Evolutionary conservation across 2,797 vertebrate species (phyloP).

Genomic region (Etheostoma perlongum): DNA sequence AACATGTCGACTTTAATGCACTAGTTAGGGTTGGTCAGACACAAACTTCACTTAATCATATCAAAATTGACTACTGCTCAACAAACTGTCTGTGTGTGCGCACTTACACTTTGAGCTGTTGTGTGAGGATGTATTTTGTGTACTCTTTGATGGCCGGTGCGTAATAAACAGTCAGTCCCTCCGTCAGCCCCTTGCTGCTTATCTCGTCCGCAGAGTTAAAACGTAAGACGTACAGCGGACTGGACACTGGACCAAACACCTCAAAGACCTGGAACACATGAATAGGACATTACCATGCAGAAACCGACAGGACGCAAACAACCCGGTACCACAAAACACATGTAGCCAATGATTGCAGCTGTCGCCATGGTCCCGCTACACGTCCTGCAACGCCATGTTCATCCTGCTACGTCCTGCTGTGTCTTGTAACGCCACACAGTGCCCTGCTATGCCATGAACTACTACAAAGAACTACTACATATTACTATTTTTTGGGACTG

Average conservation of each 20-base stretch:
- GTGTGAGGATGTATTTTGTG: conserved; percentile 92
- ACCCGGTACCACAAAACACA: too few relatives aligned
- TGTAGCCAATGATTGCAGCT: too few relatives aligned
- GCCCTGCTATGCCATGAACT: too few relatives aligned
- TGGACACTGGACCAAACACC: conserved; percentile 93
- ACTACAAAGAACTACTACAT: too few relatives aligned
- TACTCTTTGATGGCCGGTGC: conserved; percentile 90
- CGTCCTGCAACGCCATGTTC: too few relatives aligned
- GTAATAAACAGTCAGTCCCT: conserved; percentile 89
- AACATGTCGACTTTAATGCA: conserved; percentile 2
- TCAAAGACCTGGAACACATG: conserved; percentile 90
- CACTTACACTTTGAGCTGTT: conserved; percentile 89
- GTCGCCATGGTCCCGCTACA: too few relatives aligned
- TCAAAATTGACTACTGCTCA: neutral
- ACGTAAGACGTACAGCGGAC: conserved; percentile 92
- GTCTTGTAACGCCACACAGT: too few relatives aligned
- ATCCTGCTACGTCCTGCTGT: too few relatives aligned
- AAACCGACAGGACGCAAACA: neutral
- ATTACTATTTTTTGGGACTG: too few relatives aligned
- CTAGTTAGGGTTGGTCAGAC: neutral
- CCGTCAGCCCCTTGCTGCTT: conserved; percentile 83
- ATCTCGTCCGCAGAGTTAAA: conserved; percentile 91
- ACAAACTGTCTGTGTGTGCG: neutral
- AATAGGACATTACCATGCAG: neutral
- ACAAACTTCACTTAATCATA: neutral